Evolutionary conservation across 1,140 invertebrate genomes (phyloP), one percentile per base, ranked within the genome.

Genomic region (Pteromalus puparum): DNA sequence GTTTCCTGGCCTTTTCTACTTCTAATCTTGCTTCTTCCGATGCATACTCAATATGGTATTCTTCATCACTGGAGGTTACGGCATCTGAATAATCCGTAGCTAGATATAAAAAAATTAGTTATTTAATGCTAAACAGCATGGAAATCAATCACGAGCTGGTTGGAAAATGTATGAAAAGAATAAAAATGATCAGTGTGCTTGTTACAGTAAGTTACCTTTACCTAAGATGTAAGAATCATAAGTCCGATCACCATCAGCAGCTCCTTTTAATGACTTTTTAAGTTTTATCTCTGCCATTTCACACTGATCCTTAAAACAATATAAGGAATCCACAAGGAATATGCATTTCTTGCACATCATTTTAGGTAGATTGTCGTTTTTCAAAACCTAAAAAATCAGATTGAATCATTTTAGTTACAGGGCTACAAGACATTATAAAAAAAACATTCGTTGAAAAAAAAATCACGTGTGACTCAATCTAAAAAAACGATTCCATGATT

Each of bases 281-380:
- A 79, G 78, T 75, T 84, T 85, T 42, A 80, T 80, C 30, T 88
- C 76, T n/a, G 85, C 85, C 75, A 84, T 83, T 83, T 87, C 82
- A 46, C 86, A 83, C 67, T 88, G 87, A 70, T 87, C 82, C 67
- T 86, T 87, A 26, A 87, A 88, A 77, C 87, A 88, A 26, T 86
- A 82, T 9, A 87, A 81, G 2, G 86, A 87, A 53, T 88, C 86
- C 0, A 86, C 83, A 24, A 88, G 73, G 70, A 86, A 88, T 65
- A 88, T 76, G 70, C 87, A 88, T 67, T 88, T 88, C 70, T 85
- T 86, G 38, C 87, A 88, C 38, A 88, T 87, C 81, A 82, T 85
- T 73, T 83, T 78, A 18, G 87, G 87, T n/a, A 88, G 72, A 6
- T 65, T 61, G 46, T 88, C 86, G 61, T 84, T 26, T 67, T 78